Evolutionary conservation across 2,113 vertebrate genomes (phyloP).

Genomic region (Syrmaticus mikado): DNA sequence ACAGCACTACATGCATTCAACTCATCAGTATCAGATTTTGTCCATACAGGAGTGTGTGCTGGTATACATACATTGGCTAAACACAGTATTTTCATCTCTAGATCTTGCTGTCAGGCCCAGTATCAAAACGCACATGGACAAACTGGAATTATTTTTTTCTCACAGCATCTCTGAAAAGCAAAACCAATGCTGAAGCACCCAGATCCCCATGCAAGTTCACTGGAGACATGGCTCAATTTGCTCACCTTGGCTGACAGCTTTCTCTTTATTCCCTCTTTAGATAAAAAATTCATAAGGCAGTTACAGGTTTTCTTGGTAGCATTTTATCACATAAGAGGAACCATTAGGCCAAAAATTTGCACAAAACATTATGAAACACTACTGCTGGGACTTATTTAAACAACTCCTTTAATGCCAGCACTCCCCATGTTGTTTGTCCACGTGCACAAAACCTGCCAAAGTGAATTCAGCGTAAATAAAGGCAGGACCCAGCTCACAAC

Average conservation of each 20-base stretch:
- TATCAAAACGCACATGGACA: neutral
- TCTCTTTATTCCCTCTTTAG: neutral
- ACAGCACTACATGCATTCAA: neutral
- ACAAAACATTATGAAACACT: conserved; percentile 9
- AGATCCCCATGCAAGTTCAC: neutral
- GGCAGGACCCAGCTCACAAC: neutral
- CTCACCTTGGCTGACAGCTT: neutral
- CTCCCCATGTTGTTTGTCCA: neutral
- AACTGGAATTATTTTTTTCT: neutral
- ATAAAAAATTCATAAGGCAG: neutral
- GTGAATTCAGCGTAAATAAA: neutral
- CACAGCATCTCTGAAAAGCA: neutral
- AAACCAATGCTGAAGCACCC: neutral
- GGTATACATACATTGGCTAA: neutral
- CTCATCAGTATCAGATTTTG: neutral
- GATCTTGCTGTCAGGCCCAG: neutral
- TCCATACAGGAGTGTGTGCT: neutral
- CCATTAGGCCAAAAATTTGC: neutral
- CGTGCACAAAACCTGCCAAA: neutral
- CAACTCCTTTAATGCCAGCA: neutral
- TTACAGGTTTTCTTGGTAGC: neutral
- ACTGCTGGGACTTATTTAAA: neutral
- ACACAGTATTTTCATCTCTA: neutral
- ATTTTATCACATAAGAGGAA: neutral
- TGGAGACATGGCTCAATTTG: accelerated